Percentiles rank a stretch among this genome's conserved stretches.
Evolutionary conservation across 2,113 vertebrate genomes (phyloP).

Genomic region (Cynocephalus volans): DNA sequence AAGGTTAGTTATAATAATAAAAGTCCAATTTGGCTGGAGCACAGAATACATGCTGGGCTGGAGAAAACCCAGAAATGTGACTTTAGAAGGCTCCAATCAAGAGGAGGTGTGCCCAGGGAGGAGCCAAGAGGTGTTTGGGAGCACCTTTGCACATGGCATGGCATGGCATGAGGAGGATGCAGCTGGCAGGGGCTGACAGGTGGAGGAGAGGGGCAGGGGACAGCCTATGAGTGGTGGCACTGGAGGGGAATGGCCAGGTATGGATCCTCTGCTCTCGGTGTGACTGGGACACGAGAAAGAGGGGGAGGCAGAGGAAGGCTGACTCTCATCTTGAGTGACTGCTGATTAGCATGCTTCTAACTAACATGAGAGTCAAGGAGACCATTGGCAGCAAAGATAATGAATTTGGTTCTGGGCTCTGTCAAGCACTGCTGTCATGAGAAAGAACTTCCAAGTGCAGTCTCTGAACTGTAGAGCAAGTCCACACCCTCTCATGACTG

Average conservation of each 20-base stretch:
- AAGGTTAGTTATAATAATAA: too few relatives aligned
- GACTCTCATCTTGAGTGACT: too few relatives aligned
- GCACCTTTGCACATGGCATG: fast-evolving
- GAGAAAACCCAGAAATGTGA: neutral
- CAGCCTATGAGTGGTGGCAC: fast-evolving
- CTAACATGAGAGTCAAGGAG: neutral
- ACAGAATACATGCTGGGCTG: too few relatives aligned
- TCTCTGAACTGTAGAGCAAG: neutral
- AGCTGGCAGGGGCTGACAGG: too few relatives aligned
- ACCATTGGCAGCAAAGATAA: fast-evolving
- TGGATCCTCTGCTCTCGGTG: fast-evolving
- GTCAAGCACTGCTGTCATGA: neutral
- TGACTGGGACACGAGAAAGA: fast-evolving
- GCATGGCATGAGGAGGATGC: fast-evolving
- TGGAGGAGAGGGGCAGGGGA: neutral
- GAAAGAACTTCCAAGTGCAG: neutral
- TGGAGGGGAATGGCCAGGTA: fast-evolving
- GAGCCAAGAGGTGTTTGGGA: fast-evolving
- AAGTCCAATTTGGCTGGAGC: too few relatives aligned
- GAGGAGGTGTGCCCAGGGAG: neutral
- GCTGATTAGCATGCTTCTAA: too few relatives aligned
- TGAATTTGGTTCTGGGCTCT: neutral
- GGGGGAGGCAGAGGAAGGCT: fast-evolving
- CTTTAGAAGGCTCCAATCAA: fast-evolving
- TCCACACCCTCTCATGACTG: fast-evolving